A percentile compares a stretch with the other conserved stretches of the same genome.
Evolutionary conservation across 2,888 invertebrate species (phyloP).

Genomic region (Napeogenes sylphis): DNA sequence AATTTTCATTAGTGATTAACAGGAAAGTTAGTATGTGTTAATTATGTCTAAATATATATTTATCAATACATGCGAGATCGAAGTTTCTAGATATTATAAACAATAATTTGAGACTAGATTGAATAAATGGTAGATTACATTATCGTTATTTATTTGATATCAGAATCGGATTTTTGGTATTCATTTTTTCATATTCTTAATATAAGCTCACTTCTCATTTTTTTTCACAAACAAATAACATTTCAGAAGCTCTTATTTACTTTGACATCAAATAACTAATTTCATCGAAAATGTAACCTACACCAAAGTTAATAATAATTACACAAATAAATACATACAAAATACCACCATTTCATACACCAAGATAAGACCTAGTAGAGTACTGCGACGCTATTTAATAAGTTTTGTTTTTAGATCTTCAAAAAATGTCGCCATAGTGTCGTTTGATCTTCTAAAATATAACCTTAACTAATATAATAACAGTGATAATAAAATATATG

Average conservation of each 20-base stretch:
- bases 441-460: neutral
- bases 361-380: neutral
- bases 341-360: neutral
- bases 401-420: too few relatives aligned
- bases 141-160: neutral
- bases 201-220: neutral
- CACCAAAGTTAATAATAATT: neutral
- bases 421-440: neutral
- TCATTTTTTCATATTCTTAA: too few relatives aligned
- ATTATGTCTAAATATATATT: constrained; percentile 35
- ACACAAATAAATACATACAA: neutral
- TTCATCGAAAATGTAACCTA: constrained; percentile 2
- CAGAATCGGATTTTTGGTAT: too few relatives aligned
- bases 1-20: constrained; percentile 52
- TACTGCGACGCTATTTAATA: neutral
- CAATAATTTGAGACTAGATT: neutral
- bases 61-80: constrained; percentile 63
- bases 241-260: neutral
- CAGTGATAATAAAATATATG: constrained; percentile 2
- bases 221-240: neutral
- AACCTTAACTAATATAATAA: neutral
- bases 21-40: constrained; percentile 45
- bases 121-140: neutral
- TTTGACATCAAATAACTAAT: neutral
- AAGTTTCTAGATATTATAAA: constrained; percentile 28